phyloP scores from a whole-genome alignment of 2,113 vertebrate genomes.

The Lophochroa leadbeateri region DNA sequence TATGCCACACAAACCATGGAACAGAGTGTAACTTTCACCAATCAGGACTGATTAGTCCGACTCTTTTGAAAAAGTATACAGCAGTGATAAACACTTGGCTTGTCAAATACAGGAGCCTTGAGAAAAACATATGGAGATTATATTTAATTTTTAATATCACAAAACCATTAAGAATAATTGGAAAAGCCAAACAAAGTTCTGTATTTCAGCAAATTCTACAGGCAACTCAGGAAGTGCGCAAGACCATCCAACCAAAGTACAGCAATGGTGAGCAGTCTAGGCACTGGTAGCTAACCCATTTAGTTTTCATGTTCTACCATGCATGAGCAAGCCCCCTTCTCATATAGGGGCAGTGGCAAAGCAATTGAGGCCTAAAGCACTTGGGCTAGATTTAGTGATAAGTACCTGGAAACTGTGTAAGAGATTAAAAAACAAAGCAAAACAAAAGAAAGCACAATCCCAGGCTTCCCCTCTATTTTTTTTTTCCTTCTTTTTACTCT shows the following conservation, averaged over 20 bases:
- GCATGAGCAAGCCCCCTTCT: neutral
- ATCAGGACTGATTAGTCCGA: neutral
- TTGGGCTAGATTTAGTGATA: neutral
- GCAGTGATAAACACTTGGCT: neutral
- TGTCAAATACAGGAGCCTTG: neutral
- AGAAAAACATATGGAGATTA: neutral
- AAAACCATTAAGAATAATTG: neutral
- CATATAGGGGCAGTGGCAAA: neutral
- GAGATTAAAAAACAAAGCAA: neutral
- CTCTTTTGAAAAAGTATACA: neutral
- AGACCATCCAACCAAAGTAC: neutral
- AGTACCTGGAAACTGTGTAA: neutral
- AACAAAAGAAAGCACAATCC: neutral
- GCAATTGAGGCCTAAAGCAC: neutral
- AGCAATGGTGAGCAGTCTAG: neutral
- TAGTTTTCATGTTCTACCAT: neutral
- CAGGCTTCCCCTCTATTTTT: neutral
- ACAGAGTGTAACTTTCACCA: neutral
- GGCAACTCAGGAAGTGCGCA: neutral
- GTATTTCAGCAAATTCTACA: neutral
- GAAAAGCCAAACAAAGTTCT: neutral
- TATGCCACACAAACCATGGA: neutral
- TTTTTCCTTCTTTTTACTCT: rapidly evolving
- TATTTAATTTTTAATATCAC: neutral
- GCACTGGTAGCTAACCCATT: neutral